Evolutionary conservation across 2,888 invertebrate genomes (phyloP), one percentile per base, ranked within the genome.

Genomic region (Linnaemya vulpina): DNA sequence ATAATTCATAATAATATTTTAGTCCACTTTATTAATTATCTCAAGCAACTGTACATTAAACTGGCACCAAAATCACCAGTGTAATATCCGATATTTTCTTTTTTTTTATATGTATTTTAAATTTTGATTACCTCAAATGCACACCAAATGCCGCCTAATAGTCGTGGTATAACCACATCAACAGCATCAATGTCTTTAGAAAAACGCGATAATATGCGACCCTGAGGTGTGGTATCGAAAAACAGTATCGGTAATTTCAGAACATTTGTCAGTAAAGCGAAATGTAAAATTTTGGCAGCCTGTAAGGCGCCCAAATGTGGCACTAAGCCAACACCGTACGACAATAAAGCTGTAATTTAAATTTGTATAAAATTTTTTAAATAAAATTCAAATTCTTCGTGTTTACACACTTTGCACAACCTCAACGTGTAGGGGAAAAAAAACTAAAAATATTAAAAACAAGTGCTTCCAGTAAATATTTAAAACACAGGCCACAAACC

Each of bases 211-310:
- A 95, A 90, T 86, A 95, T 93, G 70, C 95, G 92, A 86, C 95
- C 94, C 55, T 92, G 87, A 30, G 94, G 95, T 53, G 94, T 94
- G 43, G 93, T 93, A 89, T 95, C 94, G 89, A 94, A 94, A 91
- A 94, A 94, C 75, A 91, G 89, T 90, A 94, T 90, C 9, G 94
- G 94, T 38, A 92, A 91, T 86, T 92, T 91, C 68, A 94, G 87
- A 75, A 94, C 91, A 85, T 93, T 92, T 53, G 86, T 84, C 74
- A 94, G 89, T 89, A 94, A 88, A 25, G 88, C 60, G 17, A 70
- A 60, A 80, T 83, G 77, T 53, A 86, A 83, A 46, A 77, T 51
- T 43, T 51, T 58, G 77, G 86, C 86, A 13, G 83, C 86, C 63
- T 55, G 46, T 70, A 86, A 65, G 77, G 83, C 86, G 15, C 86